Conservation (phyloP, 2,797 vertebrate genomes). For the Sylvia borin region DNA sequence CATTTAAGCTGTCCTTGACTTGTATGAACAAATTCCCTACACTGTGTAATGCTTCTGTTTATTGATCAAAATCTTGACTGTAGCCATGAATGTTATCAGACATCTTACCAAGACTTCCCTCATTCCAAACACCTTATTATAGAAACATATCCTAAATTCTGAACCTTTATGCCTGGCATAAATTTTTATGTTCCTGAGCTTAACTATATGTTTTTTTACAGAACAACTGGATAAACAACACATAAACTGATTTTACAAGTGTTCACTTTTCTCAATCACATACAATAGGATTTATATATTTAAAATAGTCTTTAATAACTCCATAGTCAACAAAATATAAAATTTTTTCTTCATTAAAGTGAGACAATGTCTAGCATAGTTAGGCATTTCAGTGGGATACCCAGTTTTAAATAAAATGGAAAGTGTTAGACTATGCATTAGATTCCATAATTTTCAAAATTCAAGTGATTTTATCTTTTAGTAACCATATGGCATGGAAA, state of each 20-base stretch:
- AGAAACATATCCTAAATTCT: neutral
- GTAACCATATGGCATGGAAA: neutral
- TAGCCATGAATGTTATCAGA: neutral
- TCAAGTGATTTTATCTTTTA: neutral
- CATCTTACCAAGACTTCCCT: neutral
- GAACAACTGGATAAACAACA: neutral
- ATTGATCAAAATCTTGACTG: neutral
- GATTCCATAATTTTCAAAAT: neutral
- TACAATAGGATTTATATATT: neutral
- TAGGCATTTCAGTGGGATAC: neutral
- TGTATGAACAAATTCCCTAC: neutral
- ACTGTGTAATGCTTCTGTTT: neutral
- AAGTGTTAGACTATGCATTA: neutral
- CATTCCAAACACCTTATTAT: neutral
- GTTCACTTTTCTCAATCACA: neutral
- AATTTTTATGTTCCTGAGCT: neutral
- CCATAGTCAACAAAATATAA: fast-evolving
- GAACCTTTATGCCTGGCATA: neutral
- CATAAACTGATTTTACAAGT: neutral
- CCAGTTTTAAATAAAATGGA: neutral
- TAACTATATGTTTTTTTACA: neutral
- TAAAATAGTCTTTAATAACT: neutral
- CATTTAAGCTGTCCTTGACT: neutral
- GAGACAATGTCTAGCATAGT: neutral
- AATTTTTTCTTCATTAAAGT: neutral